Conservation (phyloP, 2,797 vertebrate genomes). For the Orestias chungarensis region DNA sequence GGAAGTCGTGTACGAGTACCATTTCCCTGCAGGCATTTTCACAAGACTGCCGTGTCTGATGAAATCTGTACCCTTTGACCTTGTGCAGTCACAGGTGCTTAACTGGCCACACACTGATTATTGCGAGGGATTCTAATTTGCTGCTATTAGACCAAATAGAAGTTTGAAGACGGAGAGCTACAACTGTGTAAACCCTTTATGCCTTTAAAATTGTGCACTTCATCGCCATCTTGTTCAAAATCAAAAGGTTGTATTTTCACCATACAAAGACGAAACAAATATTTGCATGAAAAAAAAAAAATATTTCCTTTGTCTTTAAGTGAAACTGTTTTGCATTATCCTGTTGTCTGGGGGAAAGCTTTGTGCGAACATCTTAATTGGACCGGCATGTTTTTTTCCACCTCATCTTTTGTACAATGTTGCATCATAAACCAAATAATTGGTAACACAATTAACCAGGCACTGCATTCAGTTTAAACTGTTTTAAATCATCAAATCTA, state of each 20-base stretch:
- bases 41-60: constrained; percentile 27
- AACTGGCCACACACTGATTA: constrained; percentile 37
- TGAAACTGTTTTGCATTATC: no score
- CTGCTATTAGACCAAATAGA: background rate
- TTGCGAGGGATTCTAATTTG: constrained; percentile 24
- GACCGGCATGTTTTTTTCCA: background rate
- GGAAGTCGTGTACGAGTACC: constrained; percentile 39
- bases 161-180: background rate
- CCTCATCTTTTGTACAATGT: background rate
- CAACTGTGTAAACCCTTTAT: background rate
- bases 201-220: background rate
- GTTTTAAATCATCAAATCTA: background rate
- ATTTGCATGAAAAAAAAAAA: background rate
- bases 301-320: background rate
- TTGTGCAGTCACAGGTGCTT: constrained; percentile 38
- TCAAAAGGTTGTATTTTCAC: background rate
- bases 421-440: background rate
- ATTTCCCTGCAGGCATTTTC: constrained; percentile 26
- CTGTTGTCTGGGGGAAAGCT: no score
- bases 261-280: background rate
- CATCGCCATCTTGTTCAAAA: background rate
- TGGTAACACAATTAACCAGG: background rate
- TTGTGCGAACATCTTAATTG: background rate
- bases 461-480: background rate
- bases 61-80: constrained; percentile 55